phyloP scores from a whole-genome alignment of 2,113 vertebrate genomes.

The Syngnathus scovelli region DNA sequence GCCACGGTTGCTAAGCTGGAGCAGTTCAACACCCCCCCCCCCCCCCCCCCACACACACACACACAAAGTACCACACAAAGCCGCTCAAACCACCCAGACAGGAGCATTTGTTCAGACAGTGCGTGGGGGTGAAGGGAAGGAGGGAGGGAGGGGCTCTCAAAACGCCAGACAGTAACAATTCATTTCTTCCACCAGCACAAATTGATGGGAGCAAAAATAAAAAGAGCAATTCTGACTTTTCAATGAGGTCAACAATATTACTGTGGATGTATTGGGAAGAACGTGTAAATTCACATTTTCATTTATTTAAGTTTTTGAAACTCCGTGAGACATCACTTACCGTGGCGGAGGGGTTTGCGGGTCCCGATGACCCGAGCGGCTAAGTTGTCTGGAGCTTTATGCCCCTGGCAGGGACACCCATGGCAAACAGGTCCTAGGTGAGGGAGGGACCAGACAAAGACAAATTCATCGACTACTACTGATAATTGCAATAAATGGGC shows the following conservation, averaged over 20 bases:
- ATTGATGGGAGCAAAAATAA: too few relatives aligned
- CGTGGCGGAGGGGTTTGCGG: too few relatives aligned
- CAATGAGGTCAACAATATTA: neutral
- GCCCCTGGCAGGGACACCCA: too few relatives aligned
- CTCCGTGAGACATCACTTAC: too few relatives aligned
- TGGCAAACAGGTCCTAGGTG: too few relatives aligned
- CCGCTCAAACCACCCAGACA: conserved; percentile 10
- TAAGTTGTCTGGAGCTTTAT: too few relatives aligned
- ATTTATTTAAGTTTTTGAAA: too few relatives aligned
- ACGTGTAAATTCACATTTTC: too few relatives aligned
- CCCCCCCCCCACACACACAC: conserved; percentile 2
- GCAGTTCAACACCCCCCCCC: conserved; percentile 75
- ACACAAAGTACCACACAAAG: neutral
- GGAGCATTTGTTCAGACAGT: neutral
- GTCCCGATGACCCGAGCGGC: too few relatives aligned
- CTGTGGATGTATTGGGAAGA: neutral
- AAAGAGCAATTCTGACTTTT: neutral
- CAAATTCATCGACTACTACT: too few relatives aligned
- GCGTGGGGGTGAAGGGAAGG: conserved; percentile 51
- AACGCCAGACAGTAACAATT: conserved; percentile 71
- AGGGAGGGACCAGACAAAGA: too few relatives aligned
- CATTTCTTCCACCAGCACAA: neutral
- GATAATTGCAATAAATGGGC: too few relatives aligned
- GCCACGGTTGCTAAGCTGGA: conserved; percentile 88
- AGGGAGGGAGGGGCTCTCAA: conserved; percentile 70